Conservation (phyloP, 2,113 vertebrate genomes). For the Lamprologus lemairii region DNA sequence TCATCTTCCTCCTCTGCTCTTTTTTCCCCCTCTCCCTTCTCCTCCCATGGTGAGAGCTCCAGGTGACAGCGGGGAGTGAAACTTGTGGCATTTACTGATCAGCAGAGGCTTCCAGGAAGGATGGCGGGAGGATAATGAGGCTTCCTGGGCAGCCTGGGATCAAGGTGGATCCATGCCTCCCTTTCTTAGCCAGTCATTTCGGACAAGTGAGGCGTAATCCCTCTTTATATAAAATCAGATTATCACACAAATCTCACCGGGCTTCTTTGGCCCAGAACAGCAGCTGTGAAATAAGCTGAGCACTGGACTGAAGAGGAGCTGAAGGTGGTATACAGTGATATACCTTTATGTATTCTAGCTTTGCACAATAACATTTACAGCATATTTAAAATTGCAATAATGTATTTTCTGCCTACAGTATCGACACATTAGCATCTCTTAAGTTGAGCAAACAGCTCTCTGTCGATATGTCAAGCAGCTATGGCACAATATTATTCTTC, state of each 20-base stretch:
- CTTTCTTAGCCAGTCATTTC: not conserved
- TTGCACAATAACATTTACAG: not conserved
- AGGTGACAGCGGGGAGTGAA: conserved; percentile 20
- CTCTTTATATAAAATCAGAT: not conserved
- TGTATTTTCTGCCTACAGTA: not conserved
- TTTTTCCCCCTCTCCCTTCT: not conserved
- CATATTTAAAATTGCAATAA: not conserved
- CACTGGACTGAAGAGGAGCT: not conserved
- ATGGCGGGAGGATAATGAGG: conserved; percentile 48
- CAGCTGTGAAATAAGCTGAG: not conserved
- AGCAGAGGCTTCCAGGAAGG: conserved; percentile 34
- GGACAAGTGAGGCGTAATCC: not conserved
- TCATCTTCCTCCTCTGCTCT: not conserved
- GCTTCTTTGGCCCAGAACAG: not conserved
- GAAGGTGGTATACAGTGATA: not conserved
- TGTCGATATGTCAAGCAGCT: not conserved
- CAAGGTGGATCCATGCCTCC: conserved; percentile 14
- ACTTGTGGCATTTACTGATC: conserved; percentile 58
- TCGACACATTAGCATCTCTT: not conserved
- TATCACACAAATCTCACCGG: not conserved
- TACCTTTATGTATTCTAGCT: not conserved
- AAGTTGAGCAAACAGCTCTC: not conserved
- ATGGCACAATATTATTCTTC: not conserved
- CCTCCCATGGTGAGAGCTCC: not conserved
- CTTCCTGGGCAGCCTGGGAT: conserved; percentile 19